These are phyloP conservation scores for Troides helena DNA, from an alignment of 2,888 invertebrate genomes.

Conservation along the genomic window DNA sequence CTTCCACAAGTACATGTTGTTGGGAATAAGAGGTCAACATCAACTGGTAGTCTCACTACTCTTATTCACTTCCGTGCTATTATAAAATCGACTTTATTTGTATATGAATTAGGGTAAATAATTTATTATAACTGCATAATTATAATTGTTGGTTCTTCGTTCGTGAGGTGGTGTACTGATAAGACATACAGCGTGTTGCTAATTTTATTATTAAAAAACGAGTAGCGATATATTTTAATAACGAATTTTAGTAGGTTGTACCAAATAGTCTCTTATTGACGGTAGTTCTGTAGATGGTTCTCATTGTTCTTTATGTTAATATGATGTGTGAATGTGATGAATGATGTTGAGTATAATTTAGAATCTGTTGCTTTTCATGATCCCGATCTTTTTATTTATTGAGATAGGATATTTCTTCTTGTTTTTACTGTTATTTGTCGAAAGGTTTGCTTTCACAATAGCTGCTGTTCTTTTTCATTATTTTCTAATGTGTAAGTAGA, in stretches of 20 bases:
- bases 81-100: conserved; percentile 35
- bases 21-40: conserved; percentile 44
- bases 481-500: no score
- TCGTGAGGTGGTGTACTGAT: conserved; percentile 67
- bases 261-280: no score
- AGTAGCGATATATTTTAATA: not conserved
- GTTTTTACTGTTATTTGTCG: no score
- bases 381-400: no score
- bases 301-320: no score
- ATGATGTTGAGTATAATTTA: no score
- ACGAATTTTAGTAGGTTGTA: not conserved
- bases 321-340: no score
- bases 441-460: no score
- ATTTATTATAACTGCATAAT: conserved; percentile 29
- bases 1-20: conserved; percentile 33
- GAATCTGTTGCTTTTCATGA: no score
- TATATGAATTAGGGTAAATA: conserved; percentile 12
- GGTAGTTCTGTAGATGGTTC: no score
- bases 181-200: conserved; percentile 61
- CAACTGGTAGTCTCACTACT: conserved; percentile 36
- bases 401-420: no score
- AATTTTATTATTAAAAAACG: not conserved
- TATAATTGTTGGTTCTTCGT: conserved; percentile 57
- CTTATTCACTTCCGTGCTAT: conserved; percentile 28
- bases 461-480: no score